These are phyloP conservation scores for Conger conger DNA, from an alignment of 2,113 vertebrate genomes.

Conservation along the genomic window DNA sequence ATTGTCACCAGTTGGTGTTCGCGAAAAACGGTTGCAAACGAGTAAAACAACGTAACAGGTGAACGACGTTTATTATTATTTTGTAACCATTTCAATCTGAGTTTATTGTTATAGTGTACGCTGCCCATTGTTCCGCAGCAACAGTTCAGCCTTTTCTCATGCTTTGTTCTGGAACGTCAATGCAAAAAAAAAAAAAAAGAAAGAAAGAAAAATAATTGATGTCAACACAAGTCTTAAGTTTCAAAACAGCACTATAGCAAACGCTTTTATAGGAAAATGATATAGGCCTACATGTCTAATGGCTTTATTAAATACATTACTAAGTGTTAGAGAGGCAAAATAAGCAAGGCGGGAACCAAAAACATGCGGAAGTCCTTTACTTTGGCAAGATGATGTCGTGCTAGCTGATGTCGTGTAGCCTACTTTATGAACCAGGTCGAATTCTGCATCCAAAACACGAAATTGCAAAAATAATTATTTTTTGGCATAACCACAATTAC, in stretches of 20 bases:
- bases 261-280: neutral
- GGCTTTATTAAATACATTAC: neutral
- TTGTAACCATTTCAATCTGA: neutral
- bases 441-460: neutral
- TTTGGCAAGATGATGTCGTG: neutral
- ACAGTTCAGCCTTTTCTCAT: neutral
- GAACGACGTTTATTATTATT: neutral
- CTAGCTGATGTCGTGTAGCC: neutral
- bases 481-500: neutral
- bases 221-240: neutral
- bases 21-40: neutral
- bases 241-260: neutral
- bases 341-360: constrained; percentile 9
- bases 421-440: neutral
- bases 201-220: too few species aligned
- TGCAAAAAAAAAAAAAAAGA: neutral
- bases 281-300: neutral
- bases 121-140: neutral
- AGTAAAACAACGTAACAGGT: neutral
- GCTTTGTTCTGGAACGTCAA: neutral
- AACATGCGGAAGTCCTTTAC: neutral
- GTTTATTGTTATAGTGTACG: neutral
- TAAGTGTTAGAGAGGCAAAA: neutral
- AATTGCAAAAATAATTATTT: neutral
- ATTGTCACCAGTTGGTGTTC: neutral